Percentiles rank a stretch among this genome's conserved stretches.
Conservation (phyloP, 2,113 vertebrate species). For the Tricholaema leucomelas region DNA sequence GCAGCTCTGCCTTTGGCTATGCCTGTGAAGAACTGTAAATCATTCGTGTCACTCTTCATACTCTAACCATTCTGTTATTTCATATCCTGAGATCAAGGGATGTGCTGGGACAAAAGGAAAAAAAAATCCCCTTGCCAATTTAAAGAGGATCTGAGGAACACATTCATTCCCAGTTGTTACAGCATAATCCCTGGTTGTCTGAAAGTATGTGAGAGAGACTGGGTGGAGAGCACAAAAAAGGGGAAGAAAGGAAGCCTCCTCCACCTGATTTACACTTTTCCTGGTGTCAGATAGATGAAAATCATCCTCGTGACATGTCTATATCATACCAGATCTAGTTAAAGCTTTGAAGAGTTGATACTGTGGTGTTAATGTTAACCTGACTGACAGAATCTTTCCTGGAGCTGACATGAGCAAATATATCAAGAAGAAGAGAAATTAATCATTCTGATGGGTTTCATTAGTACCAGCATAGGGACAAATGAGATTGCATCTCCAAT, state of each 20-base stretch:
- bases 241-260: background rate
- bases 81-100: background rate
- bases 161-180: background rate
- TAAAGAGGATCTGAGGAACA: conserved; percentile 5
- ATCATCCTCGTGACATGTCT: background rate
- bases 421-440: background rate
- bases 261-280: background rate
- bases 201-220: background rate
- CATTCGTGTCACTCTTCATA: background rate
- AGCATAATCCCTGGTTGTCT: background rate
- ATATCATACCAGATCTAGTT: background rate
- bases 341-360: conserved; percentile 7
- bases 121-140: background rate
- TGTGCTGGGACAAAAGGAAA: background rate
- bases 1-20: background rate
- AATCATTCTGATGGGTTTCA: background rate
- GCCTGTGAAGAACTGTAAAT: background rate
- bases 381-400: background rate
- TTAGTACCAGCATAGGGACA: background rate
- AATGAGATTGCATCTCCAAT: background rate
- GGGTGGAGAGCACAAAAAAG: background rate
- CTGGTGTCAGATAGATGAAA: background rate
- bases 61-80: background rate
- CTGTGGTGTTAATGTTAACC: background rate
- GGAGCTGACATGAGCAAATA: background rate